Percentiles rank a stretch among this genome's conserved stretches.
Conservation (phyloP, 2,888 invertebrate genomes). For the Polyommatus iphigenia region DNA sequence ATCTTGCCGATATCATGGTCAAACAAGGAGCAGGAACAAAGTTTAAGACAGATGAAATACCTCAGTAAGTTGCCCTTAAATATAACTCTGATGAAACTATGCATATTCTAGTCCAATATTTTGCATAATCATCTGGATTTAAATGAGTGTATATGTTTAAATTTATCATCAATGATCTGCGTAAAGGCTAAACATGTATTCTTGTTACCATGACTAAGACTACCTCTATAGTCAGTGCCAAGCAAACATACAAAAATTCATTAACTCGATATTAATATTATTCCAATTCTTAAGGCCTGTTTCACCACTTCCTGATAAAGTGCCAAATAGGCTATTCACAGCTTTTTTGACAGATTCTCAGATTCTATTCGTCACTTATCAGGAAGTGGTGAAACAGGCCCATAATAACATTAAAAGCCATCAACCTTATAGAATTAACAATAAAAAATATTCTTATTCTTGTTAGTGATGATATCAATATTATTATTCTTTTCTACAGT, state of each 20-base stretch:
- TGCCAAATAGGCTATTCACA: no score
- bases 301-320: no score
- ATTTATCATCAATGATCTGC: not conserved
- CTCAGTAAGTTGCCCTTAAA: slow-evolving; percentile 60
- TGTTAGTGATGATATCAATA: not conserved
- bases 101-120: not conserved
- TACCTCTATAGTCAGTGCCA: not conserved
- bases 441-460: not conserved
- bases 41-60: slow-evolving; percentile 63
- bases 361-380: no score
- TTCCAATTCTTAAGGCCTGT: not conserved
- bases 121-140: not conserved
- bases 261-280: not conserved
- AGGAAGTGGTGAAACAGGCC: no score
- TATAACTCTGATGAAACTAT: not conserved
- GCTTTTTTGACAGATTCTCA: no score
- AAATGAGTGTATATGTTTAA: not conserved
- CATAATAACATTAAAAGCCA: no score
- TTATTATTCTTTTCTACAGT: slow-evolving; percentile 53
- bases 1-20: slow-evolving; percentile 66
- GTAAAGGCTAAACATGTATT: not conserved
- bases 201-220: slow-evolving; percentile 1
- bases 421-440: not conserved
- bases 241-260: not conserved
- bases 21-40: slow-evolving; percentile 64